Conservation (phyloP, 2,113 vertebrate genomes). For the Dryoscopus gambensis region DNA sequence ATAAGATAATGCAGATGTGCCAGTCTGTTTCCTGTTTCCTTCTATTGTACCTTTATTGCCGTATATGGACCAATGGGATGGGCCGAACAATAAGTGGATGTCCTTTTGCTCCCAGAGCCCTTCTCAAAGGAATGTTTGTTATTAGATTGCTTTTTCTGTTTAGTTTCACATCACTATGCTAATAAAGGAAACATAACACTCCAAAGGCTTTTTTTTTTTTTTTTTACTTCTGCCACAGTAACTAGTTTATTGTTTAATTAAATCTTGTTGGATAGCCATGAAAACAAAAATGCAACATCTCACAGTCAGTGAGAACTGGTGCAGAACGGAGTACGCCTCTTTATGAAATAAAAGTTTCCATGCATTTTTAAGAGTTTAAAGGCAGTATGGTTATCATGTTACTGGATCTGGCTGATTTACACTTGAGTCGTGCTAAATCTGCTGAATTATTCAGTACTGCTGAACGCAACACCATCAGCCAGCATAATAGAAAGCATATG, state of each 20-base stretch:
- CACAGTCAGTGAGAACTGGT: neutral
- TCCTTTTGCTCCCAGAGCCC: slow-evolving; percentile 80
- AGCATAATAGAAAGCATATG: slow-evolving; percentile 68
- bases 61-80: slow-evolving; percentile 83
- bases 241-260: slow-evolving; percentile 68
- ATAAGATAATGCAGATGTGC: slow-evolving; percentile 85
- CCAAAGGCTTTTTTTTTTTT: slow-evolving; percentile 37
- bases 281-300: slow-evolving; percentile 41
- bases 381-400: slow-evolving; percentile 62
- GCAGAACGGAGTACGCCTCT: neutral
- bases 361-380: slow-evolving; percentile 66
- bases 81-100: slow-evolving; percentile 83
- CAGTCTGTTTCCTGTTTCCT: slow-evolving; percentile 85
- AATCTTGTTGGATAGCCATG: slow-evolving; percentile 26
- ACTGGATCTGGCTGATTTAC: slow-evolving; percentile 74
- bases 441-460: slow-evolving; percentile 74
- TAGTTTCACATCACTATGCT: slow-evolving; percentile 76
- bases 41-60: slow-evolving; percentile 82
- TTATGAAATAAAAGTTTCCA: slow-evolving; percentile 50
- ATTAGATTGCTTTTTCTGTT: slow-evolving; percentile 81
- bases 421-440: slow-evolving; percentile 67
- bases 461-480: slow-evolving; percentile 62
- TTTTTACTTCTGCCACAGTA: neutral
- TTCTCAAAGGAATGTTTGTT: slow-evolving; percentile 82
- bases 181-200: slow-evolving; percentile 75